Percentiles rank a stretch among this genome's conserved stretches.
phyloP scores from a whole-genome alignment of 2,113 vertebrate species.

The Mesitornis unicolor region DNA sequence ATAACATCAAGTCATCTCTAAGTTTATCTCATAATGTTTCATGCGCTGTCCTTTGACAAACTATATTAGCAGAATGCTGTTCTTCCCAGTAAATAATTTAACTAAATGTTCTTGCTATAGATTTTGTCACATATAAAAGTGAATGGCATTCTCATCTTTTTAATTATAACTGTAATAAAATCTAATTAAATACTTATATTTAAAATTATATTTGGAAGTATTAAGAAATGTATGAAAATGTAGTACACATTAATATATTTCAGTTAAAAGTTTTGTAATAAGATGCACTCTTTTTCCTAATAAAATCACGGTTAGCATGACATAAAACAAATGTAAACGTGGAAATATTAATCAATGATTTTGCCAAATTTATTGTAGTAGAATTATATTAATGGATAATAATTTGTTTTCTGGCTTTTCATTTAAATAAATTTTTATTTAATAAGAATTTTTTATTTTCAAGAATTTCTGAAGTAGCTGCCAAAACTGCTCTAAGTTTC shows the following conservation, averaged over 20 bases:
- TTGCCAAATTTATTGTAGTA: not conserved
- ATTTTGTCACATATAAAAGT: not conserved
- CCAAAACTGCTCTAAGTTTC: not conserved
- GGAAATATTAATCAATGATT: not conserved
- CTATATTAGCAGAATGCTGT: not conserved
- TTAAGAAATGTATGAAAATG: not conserved
- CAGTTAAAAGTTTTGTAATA: not conserved
- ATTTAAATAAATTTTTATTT: not conserved
- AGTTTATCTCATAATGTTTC: not conserved
- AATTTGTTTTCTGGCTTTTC: not conserved
- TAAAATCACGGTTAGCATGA: not conserved
- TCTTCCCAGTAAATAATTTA: not conserved
- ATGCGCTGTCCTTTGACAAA: not conserved
- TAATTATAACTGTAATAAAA: not conserved
- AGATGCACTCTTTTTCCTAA: fast-evolving
- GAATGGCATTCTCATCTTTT: not conserved
- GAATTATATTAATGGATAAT: not conserved
- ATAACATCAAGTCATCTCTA: not conserved
- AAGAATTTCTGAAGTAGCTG: not conserved
- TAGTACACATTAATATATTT: not conserved
- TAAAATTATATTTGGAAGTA: fast-evolving
- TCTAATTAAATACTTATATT: not conserved
- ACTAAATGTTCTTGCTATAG: not conserved
- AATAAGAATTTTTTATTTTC: not conserved
- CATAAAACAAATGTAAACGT: not conserved